Conservation (phyloP, 1,140 invertebrate genomes). For the Dryas iulia region DNA sequence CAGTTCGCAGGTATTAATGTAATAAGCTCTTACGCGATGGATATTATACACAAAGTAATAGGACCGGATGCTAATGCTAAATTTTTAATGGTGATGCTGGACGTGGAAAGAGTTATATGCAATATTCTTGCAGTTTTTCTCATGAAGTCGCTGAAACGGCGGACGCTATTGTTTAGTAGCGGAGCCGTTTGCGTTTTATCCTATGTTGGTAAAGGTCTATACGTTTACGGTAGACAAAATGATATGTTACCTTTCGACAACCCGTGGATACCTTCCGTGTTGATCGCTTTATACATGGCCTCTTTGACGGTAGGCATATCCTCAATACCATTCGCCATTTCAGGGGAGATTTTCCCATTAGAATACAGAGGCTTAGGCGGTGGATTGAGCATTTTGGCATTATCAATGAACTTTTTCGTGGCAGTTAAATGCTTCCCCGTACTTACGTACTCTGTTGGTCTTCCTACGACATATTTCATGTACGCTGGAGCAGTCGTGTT, state of each 20-base stretch:
- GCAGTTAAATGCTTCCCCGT: slow-evolving; percentile 69
- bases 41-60: slow-evolving; percentile 63
- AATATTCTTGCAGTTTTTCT: slow-evolving; percentile 68
- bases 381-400: slow-evolving; percentile 57
- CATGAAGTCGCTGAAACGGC: slow-evolving; percentile 62
- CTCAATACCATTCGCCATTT: slow-evolving; percentile 67
- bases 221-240: slow-evolving; percentile 56
- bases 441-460: slow-evolving; percentile 47
- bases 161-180: slow-evolving; percentile 61
- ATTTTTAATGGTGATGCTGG: slow-evolving; percentile 64
- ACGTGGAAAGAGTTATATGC: slow-evolving; percentile 62
- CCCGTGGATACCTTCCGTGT: slow-evolving; percentile 57
- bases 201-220: slow-evolving; percentile 56
- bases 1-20: slow-evolving; percentile 74
- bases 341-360: slow-evolving; percentile 70
- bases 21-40: slow-evolving; percentile 66
- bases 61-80: slow-evolving; percentile 60
- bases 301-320: slow-evolving; percentile 68
- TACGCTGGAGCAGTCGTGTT: slow-evolving; percentile 52
- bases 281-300: slow-evolving; percentile 68
- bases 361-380: slow-evolving; percentile 68
- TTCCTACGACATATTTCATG: slow-evolving; percentile 58
- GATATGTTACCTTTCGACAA: slow-evolving; percentile 44
- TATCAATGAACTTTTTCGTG: slow-evolving; percentile 66
- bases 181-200: slow-evolving; percentile 55